Base-by-base conservation (phyloP, 2,113 vertebrate species). In the Anolis sagrei region DNA sequence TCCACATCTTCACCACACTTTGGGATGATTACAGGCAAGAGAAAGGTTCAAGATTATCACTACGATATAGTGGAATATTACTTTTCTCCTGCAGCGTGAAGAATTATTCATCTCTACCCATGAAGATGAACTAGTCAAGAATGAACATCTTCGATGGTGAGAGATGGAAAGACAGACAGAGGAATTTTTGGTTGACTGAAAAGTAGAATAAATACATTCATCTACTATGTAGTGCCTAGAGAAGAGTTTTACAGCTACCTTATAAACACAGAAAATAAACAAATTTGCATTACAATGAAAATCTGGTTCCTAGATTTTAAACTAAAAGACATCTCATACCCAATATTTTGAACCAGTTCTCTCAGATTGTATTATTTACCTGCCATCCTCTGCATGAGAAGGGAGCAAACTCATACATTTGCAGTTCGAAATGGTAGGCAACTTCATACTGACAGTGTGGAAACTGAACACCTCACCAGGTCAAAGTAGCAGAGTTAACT, bases 391-490 rank as follows among this genome's bases (percentile, higher is more conserved):
- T 48, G 27, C 2, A 18, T 16, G 9, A 39, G 36, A 51, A 75
- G 21, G 44, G 2, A 73, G 19, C 11, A 76, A 25, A 68, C 75
- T 19, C 7, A 25, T 74, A 66, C 36, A 36, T 48, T 49, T 62
- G 23, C 68, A 87, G 32, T 83, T 51, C 54, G 29, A 73, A 74
- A 74, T n/a, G 2, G 14, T 16, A 74, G 19, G 48, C 32, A 84
- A 75, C 69, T 68, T 88, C 87, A 80, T 32, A n/a, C 1, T 69
- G 69, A 25, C 62, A 25, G 7, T 84, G 82, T 69, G 76, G 69
- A 88, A 80, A 66, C 70, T 23, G 72, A 34, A 54, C 62, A 48
- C 51, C 70, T 61, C 62, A n/a, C 44, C 70, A 44, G 34, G 29
- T 5, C 19, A 77, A 74, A 77, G 39, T 62, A 21, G 18, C 36